phyloP scores from a whole-genome alignment of 2,113 vertebrate genomes.

The Phalacrocorax aristotelis region DNA sequence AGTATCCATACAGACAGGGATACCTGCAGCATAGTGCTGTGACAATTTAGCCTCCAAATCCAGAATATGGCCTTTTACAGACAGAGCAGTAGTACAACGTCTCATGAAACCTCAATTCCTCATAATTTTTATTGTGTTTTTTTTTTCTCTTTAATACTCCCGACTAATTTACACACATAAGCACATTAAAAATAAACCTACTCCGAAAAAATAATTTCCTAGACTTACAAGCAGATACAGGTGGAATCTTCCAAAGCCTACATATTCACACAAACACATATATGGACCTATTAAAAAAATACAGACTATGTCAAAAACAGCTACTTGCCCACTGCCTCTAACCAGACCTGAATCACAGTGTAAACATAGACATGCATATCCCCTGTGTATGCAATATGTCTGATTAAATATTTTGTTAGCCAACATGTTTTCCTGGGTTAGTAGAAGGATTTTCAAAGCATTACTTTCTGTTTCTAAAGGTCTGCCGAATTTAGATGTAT shows the following conservation, averaged over 20 bases:
- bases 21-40: not conserved
- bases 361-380: constrained; percentile 3
- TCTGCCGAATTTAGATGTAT: not conserved
- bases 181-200: not conserved
- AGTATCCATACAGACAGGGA: not conserved
- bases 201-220: not conserved
- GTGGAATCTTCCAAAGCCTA: not conserved
- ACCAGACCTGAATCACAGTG: not conserved
- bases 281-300: not conserved
- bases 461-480: not conserved
- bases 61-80: not conserved
- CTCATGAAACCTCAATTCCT: not conserved
- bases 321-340: not conserved
- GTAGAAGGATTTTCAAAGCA: not conserved
- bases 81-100: not conserved
- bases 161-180: not conserved
- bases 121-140: not conserved
- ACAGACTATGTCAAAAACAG: not conserved
- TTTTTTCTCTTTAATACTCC: not conserved
- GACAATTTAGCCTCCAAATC: not conserved
- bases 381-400: not conserved
- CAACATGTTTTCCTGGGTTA: not conserved
- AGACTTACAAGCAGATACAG: not conserved
- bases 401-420: constrained; percentile 32
- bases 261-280: not conserved